Evolutionary conservation across 2,797 vertebrate species (phyloP), one percentile per base, ranked within the genome.

Genomic region (Sebastes steindachneri): DNA sequence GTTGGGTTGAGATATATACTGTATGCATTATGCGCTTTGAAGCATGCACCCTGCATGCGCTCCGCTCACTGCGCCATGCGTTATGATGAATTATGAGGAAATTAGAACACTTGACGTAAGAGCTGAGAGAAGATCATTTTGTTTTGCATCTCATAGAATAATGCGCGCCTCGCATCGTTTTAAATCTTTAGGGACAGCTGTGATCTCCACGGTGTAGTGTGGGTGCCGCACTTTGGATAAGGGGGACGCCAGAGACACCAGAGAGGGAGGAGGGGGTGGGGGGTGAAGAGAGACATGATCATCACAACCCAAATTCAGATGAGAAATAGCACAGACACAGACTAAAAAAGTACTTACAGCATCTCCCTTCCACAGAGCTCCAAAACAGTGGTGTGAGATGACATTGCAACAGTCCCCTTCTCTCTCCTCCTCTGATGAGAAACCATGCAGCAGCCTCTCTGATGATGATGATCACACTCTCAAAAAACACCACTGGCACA

Each of bases 351-450:
- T 97, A 98, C 98, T 99, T 95, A 99, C 98, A 97, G 97, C 97
- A 96, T 97, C 94, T 97, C 96, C 96, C 95, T 96, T 96, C 96
- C 97, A 97, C 97, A 96, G 95, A 97, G 95, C 96, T 96, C 97
- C 96, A 95, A 94, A 93, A 95, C 90, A 91, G 94, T 88, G 94
- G 93, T 95, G 94, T 92, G 96, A 95, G 95, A 95, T 96, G 96
- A 96, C 97, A 98, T 98, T 91, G 96, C 97, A 97, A 95, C 95
- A 94, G 95, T 94, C 95, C 93, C 92, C 87, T 48, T 48, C 45
- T 88, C 84, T 85, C 89, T 88, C 90, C 94, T 81, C 79, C 37
- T 41, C 37, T 41, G 37, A 41, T 79, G 92, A 89, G 93, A 94
- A 95, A 93, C 84, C 94, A 92, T 91, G 89, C 89, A 94, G 92